Conservation (phyloP, 1,140 invertebrate species). For the Rhizoglyphus robini region DNA sequence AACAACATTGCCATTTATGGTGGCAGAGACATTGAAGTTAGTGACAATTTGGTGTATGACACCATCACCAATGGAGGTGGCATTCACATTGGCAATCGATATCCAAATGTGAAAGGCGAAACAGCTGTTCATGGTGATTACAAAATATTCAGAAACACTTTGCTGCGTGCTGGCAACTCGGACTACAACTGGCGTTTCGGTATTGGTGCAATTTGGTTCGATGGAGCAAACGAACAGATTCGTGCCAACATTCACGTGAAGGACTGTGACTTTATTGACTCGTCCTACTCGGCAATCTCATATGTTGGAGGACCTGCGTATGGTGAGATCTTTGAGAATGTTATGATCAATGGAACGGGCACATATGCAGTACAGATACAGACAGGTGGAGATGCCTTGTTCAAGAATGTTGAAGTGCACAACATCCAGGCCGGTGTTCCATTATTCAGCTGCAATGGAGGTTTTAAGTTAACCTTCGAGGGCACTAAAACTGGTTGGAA, state of each 20-base stretch:
- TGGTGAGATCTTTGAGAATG: slow-evolving; percentile 1
- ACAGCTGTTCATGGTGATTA: neutral
- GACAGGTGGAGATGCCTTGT: neutral
- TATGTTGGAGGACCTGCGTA: neutral
- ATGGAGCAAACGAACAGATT: neutral
- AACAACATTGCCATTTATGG: slow-evolving; percentile 15
- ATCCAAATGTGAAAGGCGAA: neutral
- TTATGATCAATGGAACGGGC: neutral
- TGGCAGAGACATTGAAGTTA: neutral
- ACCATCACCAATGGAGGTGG: slow-evolving; percentile 12
- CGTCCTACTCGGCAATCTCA: neutral
- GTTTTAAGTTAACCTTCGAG: too few species aligned
- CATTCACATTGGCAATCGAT: slow-evolving; percentile 8
- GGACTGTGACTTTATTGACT: slow-evolving; percentile 9
- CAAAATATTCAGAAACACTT: neutral
- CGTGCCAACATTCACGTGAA: slow-evolving; percentile 7
- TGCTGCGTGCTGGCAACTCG: neutral
- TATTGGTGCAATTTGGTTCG: slow-evolving; percentile 3
- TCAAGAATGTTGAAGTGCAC: neutral
- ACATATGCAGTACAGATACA: slow-evolving; percentile 5
- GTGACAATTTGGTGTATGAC: slow-evolving; percentile 10
- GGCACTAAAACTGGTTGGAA: too few species aligned
- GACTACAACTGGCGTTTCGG: slow-evolving; percentile 7
- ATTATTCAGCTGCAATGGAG: neutral
- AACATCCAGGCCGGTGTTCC: neutral